Conservation (phyloP, 2,888 invertebrate species). For the Gastrophysa polygoni region DNA sequence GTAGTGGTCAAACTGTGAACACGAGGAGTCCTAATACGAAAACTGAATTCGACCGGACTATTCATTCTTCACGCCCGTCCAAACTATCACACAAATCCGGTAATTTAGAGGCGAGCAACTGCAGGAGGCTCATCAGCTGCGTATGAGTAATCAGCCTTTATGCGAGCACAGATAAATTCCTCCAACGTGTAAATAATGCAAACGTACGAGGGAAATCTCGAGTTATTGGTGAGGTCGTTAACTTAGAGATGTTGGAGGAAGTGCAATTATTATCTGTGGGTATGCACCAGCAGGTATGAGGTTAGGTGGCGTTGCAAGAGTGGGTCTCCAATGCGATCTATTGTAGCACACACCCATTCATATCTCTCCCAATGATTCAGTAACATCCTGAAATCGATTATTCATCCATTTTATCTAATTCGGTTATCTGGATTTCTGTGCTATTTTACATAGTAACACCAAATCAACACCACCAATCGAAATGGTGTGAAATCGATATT, state of each 20-base stretch:
- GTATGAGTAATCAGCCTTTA: constrained; percentile 40
- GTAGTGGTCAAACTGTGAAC: too few relatives aligned
- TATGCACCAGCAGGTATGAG: background rate
- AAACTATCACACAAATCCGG: constrained; percentile 50
- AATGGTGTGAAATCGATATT: too few relatives aligned
- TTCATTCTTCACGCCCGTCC: background rate
- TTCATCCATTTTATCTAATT: too few relatives aligned
- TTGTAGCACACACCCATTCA: too few relatives aligned
- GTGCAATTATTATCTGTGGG: background rate
- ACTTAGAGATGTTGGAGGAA: background rate
- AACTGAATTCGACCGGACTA: background rate
- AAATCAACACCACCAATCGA: too few relatives aligned
- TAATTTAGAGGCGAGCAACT: constrained; percentile 45
- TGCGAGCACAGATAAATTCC: constrained; percentile 28
- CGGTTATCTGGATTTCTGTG: too few relatives aligned
- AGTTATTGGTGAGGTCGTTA: background rate
- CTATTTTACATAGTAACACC: too few relatives aligned
- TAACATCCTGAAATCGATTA: too few relatives aligned
- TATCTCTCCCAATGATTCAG: too few relatives aligned
- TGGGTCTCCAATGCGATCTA: too few relatives aligned
- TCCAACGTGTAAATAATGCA: constrained; percentile 24
- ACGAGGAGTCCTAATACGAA: too few relatives aligned
- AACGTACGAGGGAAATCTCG: constrained; percentile 4
- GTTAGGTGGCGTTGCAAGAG: too few relatives aligned
- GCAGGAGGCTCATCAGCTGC: constrained; percentile 45